Evolutionary conservation across 2,113 vertebrate genomes (phyloP).

Genomic region (Nibea coibor): DNA sequence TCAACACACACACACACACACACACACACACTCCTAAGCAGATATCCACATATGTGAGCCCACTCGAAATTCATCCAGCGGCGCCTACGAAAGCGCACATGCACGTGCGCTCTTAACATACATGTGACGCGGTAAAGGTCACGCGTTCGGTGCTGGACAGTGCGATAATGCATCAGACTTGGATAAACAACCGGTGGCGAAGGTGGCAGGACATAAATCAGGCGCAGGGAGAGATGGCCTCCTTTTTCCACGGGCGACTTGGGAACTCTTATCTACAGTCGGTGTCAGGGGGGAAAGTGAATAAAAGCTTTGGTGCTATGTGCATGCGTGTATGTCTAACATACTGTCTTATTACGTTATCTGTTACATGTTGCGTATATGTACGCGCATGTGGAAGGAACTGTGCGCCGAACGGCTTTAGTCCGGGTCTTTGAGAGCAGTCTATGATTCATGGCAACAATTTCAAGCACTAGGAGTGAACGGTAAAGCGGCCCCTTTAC

Average conservation of each 20-base stretch:
- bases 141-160: constrained; percentile 53
- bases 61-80: constrained; percentile 2
- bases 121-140: constrained; percentile 75
- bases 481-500: too few species aligned
- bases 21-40: background rate
- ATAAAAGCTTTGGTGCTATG: constrained; percentile 44
- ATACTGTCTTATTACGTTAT: constrained; percentile 52
- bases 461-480: background rate
- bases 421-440: background rate
- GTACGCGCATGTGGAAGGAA: constrained; percentile 7
- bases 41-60: background rate
- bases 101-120: constrained; percentile 42
- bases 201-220: constrained; percentile 75
- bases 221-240: constrained; percentile 40
- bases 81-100: background rate
- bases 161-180: constrained; percentile 62
- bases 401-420: constrained; percentile 16
- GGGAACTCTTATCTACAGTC: constrained; percentile 70
- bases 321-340: constrained; percentile 22
- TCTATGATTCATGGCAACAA: constrained; percentile 29
- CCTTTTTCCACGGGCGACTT: constrained; percentile 40
- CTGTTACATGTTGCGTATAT: constrained; percentile 36
- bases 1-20: background rate
- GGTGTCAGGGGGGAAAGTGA: constrained; percentile 55
- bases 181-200: constrained; percentile 68